Evolutionary conservation across 1,140 invertebrate genomes (phyloP), one percentile per base, ranked within the genome.

Genomic region (Lasioglossum baleicum): DNA sequence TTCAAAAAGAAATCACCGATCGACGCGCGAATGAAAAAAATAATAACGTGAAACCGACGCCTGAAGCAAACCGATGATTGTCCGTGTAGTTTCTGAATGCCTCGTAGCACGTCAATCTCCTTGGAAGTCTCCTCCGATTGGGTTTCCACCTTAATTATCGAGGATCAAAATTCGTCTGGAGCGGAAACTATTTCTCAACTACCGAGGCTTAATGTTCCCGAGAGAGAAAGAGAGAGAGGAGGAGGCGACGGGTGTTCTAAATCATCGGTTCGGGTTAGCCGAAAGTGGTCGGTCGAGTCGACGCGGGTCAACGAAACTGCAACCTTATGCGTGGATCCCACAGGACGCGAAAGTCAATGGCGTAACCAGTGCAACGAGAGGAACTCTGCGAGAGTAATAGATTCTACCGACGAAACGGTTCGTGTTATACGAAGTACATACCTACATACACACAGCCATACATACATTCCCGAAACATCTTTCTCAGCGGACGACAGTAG

Each of bases 401-500:
- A 20, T 17, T 15, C 51, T 56, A 7, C 20, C 15, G 15, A 20
- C 4, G 5, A 15, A 58, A 7, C 11, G 51, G 31, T 31, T 76
- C 48, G 8, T 5, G 31, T 51, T 56, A 26, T 26, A 35, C 35
- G 35, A 42, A 20, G 56, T 7, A n/a, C 10, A 48, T 48, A 13
- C 13, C 35, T 35, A 35, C 35, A 5, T 35, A 4, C 31, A 35
- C 31, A 35, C 31, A 35, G 44, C 7, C n/a, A 2, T 48, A 48
- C 44, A 48, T 22, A 72, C 79, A 87, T 83, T 87, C 83, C 80
- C 78, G 63, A 73, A 75, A 73, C 66, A 53, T 79, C 53, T 67
- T 75, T 78, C 60, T 81, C 79, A 70, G 31, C 58, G 60, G 20
- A 56, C 42, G 51, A 67, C 63, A 60, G 73, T 63, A 58, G 69